Evolutionary conservation across 2,797 vertebrate species (phyloP), one percentile per base, ranked within the genome.

Genomic region (Hyperoplus lanceolatus): DNA sequence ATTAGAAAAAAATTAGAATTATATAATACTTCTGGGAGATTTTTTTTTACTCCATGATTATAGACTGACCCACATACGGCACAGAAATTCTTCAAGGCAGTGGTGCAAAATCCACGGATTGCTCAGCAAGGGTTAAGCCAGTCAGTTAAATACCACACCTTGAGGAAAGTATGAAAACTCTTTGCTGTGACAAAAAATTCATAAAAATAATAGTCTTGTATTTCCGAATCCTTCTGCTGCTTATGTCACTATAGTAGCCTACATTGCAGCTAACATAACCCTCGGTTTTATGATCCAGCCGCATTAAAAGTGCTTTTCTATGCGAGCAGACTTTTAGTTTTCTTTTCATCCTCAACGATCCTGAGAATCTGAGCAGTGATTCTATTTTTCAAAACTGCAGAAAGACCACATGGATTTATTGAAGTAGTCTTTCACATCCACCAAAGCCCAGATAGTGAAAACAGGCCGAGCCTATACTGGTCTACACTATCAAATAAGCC

Each of bases 361-460:
- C 12, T 11, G 9, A 63, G 48, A 77, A 61, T 77, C 11, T 45
- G 63, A 81, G 65, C 68, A 3, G 36, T 88, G 77, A 90, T 89
- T 87, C 56, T 0, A 80, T 81, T 79, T 51, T 79, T 56, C 55
- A 51, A 29, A 77, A 77, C 55, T 60, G 58, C 46, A 49, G 77
- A 87, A 82, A 59, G 69, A 81, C 73, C 8, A 4, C 62, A 38
- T 54, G 73, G 70, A 51, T 80, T 85, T 79, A 80, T 67, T 82
- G 79, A 68, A 51, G 73, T 51, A 36, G 58, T 68, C 70, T 75
- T 75, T 85, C 59, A 70, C 48, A 46, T 73, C 73, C 73, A 70
- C 56, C 64, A 58, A 84, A 65, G 48, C 58, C 71, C 59, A 62
- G 61, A 80, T 80, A 88, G 89, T 90, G 72, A 81, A 88, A 90